Base-by-base conservation (phyloP, 2,888 invertebrate genomes). In the Pardosa pseudoannulata region DNA sequence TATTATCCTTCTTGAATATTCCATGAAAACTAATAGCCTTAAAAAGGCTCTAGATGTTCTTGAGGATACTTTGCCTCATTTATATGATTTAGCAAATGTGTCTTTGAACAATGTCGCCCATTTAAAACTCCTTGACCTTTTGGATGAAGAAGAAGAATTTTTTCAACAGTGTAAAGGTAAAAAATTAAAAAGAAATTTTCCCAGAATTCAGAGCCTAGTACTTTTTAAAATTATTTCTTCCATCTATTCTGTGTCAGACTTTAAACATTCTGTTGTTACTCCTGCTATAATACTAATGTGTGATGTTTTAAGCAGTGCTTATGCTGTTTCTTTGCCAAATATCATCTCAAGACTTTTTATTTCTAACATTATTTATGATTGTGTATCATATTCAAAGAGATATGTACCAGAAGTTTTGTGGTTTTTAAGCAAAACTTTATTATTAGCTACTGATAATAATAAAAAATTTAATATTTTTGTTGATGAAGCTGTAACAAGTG, bases 201-300 rank as follows among this genome's bases (percentile, higher is more conserved):
- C 81, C 1, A 31, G 73, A 13, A 36, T 80, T 0, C 64, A 82
- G 50, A 70, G 39, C 90, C 91, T 98, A 50, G 92, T 97, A 88
- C 94, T 96, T 90, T 94, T 98, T 87, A 97, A 97, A 92, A 90
- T 97, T 88, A 93, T 96, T 2, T 94, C 95, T 7, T 91, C 95
- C 64, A 91, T 98, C 76, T 98, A 96, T 92, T 96, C 98, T 0
- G 95, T 97, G 0, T 97, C 98, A 0, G 98, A 98, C 92, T 96
- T 95, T 91, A 93, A 95, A 56, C 98, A 98, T 93, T 95, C 95
- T 0, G 94, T 98, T 2, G 95, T 95, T n/a, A 96, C 96, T 16
- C 97, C 97, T n/a, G 92, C 93, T 29, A 90, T 96, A 89, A 93
- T 96, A 88, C 96, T 97, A 89, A 96, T 98, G 92, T 94, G 95